Base-by-base conservation (phyloP, 2,888 invertebrate species). In the Drosophila neutralis region DNA sequence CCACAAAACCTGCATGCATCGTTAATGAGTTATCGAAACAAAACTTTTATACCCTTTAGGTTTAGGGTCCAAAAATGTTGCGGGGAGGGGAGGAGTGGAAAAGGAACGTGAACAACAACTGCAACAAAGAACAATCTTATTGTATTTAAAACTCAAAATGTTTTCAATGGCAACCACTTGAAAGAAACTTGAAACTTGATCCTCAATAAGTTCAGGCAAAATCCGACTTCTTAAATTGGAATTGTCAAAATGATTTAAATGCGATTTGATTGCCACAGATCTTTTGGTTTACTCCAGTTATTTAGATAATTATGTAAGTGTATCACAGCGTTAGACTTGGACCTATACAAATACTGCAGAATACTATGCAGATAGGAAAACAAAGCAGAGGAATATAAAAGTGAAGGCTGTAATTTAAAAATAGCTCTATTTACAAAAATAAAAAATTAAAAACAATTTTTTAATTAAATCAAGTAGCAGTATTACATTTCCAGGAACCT, bases 61-160 rank as follows among this genome's bases (percentile, higher is more conserved):
- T 13, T 21, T 15, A 45, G 8, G 15, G 13, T 7, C 13, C 7
- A 45, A 13, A 21, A 45, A 21, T 5, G 33, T 40, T 6, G 24
- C 21, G 24, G n/a, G 21, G 4, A 5, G 29, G 18, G 35, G 3
- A 0, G 62, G 10, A 48, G 13, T 1, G 4, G 29, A 0, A 38
- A 24, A 15, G 11, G 27, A 8, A 21, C 4, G n/a, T 1, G 3
- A 18, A 8, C 6, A 35, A 38, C 15, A 59, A 60, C 21, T 58
- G 58, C 33, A 33, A 33, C 33, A 29, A 21, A 31, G 31, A 18
- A 10, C 5, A 7, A 4, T 24, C 8, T 13, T 33, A 13, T 35
- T 29, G 11, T 70, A 49, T 48, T 49, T 38, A 27, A 29, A 33
- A 38, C 48, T 57, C 40, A 13, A 35, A 42, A 60, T 48, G 52